Conservation (phyloP, 2,888 invertebrate genomes). For the Lissonota sp. region DNA sequence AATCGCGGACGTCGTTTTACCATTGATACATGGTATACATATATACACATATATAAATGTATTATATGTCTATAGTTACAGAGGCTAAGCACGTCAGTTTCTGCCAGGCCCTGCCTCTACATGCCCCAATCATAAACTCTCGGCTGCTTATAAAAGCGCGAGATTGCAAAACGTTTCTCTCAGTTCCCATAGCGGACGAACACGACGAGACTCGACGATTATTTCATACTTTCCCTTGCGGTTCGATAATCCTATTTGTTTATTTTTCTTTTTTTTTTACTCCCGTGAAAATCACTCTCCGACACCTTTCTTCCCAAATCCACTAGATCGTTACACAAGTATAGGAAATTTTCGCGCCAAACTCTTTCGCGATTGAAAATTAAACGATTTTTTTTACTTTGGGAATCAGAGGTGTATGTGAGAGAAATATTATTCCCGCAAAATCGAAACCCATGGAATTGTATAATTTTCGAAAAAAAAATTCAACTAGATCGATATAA, state of each 20-base stretch:
- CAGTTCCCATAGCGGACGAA: slow-evolving; percentile 71
- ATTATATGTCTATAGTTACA: slow-evolving; percentile 31
- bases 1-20: slow-evolving; percentile 53
- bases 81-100: slow-evolving; percentile 35
- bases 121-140: slow-evolving; percentile 56
- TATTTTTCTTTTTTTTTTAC: neutral
- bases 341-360: neutral
- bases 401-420: neutral
- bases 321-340: neutral
- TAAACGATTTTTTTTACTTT: neutral
- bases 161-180: slow-evolving; percentile 74
- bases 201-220: slow-evolving; percentile 33
- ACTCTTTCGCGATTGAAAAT: neutral
- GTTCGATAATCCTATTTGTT: neutral
- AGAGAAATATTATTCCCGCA: too few species aligned
- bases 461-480: too few species aligned
- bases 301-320: neutral
- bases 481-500: too few species aligned
- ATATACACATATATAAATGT: slow-evolving; percentile 9
- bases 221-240: neutral
- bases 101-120: slow-evolving; percentile 52
- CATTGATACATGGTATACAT: slow-evolving; percentile 42
- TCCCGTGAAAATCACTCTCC: neutral
- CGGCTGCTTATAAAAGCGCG: slow-evolving; percentile 78
- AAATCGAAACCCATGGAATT: too few species aligned